Percentiles rank a stretch among this genome's conserved stretches.
phyloP scores from a whole-genome alignment of 2,797 vertebrate species.

The Clarias platycephalus region DNA sequence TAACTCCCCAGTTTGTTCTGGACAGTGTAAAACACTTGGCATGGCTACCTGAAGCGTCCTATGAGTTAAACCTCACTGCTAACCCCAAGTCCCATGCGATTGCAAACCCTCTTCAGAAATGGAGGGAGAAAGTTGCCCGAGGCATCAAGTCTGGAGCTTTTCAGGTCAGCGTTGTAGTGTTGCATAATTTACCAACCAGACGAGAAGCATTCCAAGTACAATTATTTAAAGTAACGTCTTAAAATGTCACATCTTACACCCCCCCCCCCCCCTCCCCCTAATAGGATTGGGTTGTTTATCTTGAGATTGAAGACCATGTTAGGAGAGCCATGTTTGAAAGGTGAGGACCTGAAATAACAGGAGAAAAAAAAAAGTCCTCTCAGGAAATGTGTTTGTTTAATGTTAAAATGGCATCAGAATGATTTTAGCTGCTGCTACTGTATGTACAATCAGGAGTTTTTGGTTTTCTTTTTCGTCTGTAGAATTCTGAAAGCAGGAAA shows the following conservation, averaged over 20 bases:
- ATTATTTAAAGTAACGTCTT: constrained; percentile 12
- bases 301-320: constrained; percentile 73
- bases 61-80: constrained; percentile 78
- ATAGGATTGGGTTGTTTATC: constrained; percentile 86
- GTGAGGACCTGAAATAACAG: constrained; percentile 66
- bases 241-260: neutral
- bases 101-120: constrained; percentile 67
- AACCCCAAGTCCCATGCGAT: constrained; percentile 19
- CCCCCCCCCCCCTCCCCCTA: neutral
- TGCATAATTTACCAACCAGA: constrained; percentile 12
- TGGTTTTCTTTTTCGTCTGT: neutral
- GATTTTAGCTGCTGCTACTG: neutral
- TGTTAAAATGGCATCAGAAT: neutral
- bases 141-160: constrained; percentile 85
- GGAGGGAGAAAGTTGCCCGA: constrained; percentile 72
- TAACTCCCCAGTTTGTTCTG: constrained; percentile 89
- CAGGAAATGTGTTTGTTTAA: neutral
- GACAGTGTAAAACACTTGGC: constrained; percentile 85
- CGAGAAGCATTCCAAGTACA: constrained; percentile 1
- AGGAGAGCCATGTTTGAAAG: constrained; percentile 81
- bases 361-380: neutral
- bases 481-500: constrained; percentile 74
- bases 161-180: constrained; percentile 63
- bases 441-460: neutral
- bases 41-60: constrained; percentile 88